Percentiles rank a stretch among this genome's conserved stretches.
phyloP scores from a whole-genome alignment of 53 echinoderm and acorn worm genomes.

The Echinometra lucunter region DNA sequence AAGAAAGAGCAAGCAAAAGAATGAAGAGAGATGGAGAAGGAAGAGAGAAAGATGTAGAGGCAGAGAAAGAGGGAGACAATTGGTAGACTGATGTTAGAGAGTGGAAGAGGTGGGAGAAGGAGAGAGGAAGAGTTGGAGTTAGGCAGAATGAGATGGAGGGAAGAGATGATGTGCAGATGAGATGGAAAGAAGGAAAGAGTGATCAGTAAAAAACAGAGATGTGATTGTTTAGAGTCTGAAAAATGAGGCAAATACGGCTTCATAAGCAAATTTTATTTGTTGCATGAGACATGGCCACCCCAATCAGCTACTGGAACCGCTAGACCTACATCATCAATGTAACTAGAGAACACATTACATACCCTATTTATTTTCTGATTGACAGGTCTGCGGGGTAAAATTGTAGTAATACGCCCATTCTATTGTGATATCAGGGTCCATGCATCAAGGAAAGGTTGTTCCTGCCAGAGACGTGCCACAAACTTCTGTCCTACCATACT shows the following conservation, averaged over 20 bases:
- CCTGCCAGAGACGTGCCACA: too few relatives aligned
- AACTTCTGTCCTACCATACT: too few relatives aligned
- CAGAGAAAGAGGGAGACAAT: background rate
- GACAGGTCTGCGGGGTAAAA: background rate
- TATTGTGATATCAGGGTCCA: background rate
- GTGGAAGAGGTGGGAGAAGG: background rate
- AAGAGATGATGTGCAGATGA: background rate
- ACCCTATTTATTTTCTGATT: conserved; percentile 8
- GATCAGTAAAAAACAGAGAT: background rate
- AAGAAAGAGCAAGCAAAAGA: too few relatives aligned
- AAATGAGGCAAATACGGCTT: too few relatives aligned
- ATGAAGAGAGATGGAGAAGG: too few relatives aligned
- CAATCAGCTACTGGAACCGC: background rate
- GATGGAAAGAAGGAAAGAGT: background rate
- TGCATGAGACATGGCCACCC: background rate
- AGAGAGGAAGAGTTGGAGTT: too few relatives aligned
- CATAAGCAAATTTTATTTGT: background rate
- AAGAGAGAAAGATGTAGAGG: background rate
- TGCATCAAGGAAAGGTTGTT: background rate
- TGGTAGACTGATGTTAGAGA: background rate
- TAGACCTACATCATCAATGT: background rate
- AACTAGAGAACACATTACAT: background rate
- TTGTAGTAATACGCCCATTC: background rate
- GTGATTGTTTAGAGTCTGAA: too few relatives aligned
- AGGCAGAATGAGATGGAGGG: too few relatives aligned